These are phyloP conservation scores for Podabrus alpinus DNA, from an alignment of 2,888 invertebrate species.

Conservation along the genomic window DNA sequence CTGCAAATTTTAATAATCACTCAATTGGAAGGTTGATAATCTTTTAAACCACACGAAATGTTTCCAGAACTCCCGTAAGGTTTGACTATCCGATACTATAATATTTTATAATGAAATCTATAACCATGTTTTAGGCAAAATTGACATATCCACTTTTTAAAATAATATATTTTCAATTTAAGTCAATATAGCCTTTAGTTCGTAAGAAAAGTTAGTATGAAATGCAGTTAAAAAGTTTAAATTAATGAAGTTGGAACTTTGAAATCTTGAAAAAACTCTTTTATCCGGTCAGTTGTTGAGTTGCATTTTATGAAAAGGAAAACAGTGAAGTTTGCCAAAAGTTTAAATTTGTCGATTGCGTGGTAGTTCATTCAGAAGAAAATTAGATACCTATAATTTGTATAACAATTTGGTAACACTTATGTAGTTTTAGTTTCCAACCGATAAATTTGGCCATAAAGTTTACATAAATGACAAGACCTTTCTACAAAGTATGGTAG, in stretches of 20 bases:
- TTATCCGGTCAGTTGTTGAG: not conserved
- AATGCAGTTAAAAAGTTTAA: not conserved
- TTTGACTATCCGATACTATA: too few species aligned
- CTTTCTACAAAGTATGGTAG: conserved; percentile 18
- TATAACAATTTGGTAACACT: conserved; percentile 24
- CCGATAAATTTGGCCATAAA: conserved; percentile 34
- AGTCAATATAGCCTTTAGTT: not conserved
- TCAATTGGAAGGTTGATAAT: too few species aligned
- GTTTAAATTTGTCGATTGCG: not conserved
- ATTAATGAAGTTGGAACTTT: not conserved
- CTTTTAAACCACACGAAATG: too few species aligned
- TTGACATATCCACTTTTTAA: not conserved
- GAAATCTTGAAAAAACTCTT: not conserved
- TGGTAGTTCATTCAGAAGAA: not conserved
- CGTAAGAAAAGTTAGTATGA: not conserved
- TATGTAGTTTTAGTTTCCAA: conserved; percentile 27
- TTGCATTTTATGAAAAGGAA: not conserved
- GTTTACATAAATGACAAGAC: conserved; percentile 34
- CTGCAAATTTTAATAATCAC: too few species aligned
- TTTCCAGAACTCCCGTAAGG: too few species aligned
- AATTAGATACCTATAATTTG: not conserved
- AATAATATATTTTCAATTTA: not conserved
- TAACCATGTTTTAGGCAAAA: too few species aligned
- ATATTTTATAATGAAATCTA: too few species aligned
- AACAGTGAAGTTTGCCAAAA: not conserved